Conservation (phyloP, 2,113 vertebrate genomes). For the Echinops telfairi region DNA sequence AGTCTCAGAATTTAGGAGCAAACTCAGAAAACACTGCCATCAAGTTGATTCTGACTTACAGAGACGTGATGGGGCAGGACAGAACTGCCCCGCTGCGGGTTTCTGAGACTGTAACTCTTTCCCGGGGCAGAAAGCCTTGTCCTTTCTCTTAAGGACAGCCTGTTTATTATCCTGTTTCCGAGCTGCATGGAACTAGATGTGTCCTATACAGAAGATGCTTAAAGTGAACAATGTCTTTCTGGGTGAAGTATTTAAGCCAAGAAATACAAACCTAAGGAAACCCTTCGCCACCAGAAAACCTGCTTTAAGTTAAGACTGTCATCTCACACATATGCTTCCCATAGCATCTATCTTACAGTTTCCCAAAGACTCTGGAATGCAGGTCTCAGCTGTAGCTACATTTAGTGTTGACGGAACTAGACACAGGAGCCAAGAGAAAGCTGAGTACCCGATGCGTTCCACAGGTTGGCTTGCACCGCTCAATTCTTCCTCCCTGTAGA, state of each 20-base stretch:
- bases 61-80: too few species aligned
- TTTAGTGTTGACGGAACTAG: background rate
- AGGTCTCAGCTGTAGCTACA: background rate
- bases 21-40: too few species aligned
- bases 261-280: conserved; percentile 6
- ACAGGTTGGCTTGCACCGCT: background rate
- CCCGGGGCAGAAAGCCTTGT: too few species aligned
- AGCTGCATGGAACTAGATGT: background rate
- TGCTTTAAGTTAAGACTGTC: conserved; percentile 8
- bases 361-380: background rate
- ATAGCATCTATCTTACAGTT: background rate
- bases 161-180: conserved; percentile 31
- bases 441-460: background rate
- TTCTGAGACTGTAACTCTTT: too few species aligned
- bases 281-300: background rate
- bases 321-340: background rate
- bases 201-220: background rate
- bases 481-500: background rate
- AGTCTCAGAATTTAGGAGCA: background rate
- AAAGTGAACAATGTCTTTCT: background rate
- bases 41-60: too few species aligned
- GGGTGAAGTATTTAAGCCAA: conserved; percentile 39
- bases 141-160: background rate
- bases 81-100: too few species aligned
- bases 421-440: background rate